Base-by-base conservation (phyloP, 92 coral and sea anemone genomes). In the Porites lobata region DNA sequence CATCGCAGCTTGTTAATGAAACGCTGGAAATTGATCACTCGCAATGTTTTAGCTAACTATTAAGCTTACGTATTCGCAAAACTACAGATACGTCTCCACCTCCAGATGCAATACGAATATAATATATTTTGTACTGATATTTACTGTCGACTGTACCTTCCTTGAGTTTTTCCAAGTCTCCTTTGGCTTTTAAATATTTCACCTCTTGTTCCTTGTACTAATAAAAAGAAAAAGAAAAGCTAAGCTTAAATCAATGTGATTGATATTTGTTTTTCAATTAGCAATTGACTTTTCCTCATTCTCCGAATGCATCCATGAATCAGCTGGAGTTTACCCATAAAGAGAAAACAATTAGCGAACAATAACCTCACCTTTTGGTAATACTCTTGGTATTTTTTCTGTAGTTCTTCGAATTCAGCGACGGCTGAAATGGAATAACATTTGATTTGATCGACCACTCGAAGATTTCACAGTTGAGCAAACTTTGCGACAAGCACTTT, bases 111-210 rank as follows among this genome's bases (percentile, higher is more conserved):
- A 62, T 10, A 17, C 9, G 17, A 32, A 12, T 1, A 78, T 12
- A 26, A 24, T 24, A 65, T 66, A 11, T 26, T 9, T 17, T 18
- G 6, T 29, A 6, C 95, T 82, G 66, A 38, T 38, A 4, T 38
- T 38, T 38, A 38, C 47, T 38, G 47, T 38, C 47, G 47, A 38
- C 47, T 38, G 47, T 38, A 96, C 99, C 95, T 77, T 98, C 96
- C 81, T 98, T 98, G 11, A 98, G 90, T 47, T 90, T 90, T 50
- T 98, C 99, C 76, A 98, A 79, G 72, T 98, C 99, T 75, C 93
- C 94, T 75, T 89, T 98, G 43, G 91, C 96, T 74, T 95, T 95
- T 14, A 89, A 85, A 86, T 92, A 96, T 81, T 93, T 94, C 68
- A 87, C 88, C 29, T 90, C 98, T 75, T 98, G 98, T 18, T 88